Conservation (phyloP, 2,797 vertebrate species). For the Intellagama lesueurii region DNA sequence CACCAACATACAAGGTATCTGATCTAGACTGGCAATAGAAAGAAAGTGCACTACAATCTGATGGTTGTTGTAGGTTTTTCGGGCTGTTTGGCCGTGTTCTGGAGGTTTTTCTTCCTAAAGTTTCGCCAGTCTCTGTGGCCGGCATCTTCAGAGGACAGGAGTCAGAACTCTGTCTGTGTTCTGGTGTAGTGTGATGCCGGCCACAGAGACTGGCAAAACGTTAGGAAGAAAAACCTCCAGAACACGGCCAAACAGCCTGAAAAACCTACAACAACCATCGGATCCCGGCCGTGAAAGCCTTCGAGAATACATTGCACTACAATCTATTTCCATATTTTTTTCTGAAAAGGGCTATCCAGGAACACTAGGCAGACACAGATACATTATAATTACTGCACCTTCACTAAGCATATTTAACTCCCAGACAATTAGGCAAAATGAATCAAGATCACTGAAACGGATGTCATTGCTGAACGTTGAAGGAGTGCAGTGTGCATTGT, state of each 20-base stretch:
- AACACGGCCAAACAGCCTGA: no score
- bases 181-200: no score
- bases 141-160: no score
- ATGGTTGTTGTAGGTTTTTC: no score
- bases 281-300: no score
- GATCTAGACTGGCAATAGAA: slow-evolving; percentile 68
- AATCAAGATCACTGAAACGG: slow-evolving; percentile 65
- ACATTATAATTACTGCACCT: slow-evolving; percentile 56
- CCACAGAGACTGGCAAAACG: no score
- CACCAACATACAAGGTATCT: slow-evolving; percentile 36
- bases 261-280: no score
- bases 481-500: not conserved
- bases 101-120: no score
- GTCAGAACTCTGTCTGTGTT: no score
- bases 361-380: slow-evolving; percentile 60
- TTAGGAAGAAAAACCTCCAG: no score
- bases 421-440: slow-evolving; percentile 68
- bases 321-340: slow-evolving; percentile 47
- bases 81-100: no score
- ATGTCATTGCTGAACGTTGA: slow-evolving; percentile 56
- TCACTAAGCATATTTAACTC: slow-evolving; percentile 60
- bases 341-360: slow-evolving; percentile 63
- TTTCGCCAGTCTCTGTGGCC: no score
- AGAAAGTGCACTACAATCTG: slow-evolving; percentile 7
- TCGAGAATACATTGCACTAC: slow-evolving; percentile 2